Evolutionary conservation across 2,113 vertebrate species (phyloP).

Genomic region (Oophaga pumilio): DNA sequence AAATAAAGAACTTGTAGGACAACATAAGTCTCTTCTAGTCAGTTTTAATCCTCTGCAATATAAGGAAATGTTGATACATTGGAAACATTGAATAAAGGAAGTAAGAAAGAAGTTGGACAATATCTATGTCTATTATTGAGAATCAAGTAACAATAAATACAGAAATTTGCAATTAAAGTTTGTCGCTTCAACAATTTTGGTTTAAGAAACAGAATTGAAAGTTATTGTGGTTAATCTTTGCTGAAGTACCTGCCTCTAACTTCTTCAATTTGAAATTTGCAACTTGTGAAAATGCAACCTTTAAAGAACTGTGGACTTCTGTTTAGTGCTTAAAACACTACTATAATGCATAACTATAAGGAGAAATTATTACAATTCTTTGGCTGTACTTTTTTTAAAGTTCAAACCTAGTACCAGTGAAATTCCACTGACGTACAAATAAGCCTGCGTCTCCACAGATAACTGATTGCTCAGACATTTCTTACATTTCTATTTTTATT

Average conservation of each 20-base stretch:
- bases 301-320: background rate
- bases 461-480: conserved; percentile 37
- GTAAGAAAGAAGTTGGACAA: background rate
- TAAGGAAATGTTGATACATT: too few relatives aligned
- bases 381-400: conserved; percentile 34
- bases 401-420: conserved; percentile 33
- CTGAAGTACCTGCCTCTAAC: background rate
- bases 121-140: background rate
- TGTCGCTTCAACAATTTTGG: background rate
- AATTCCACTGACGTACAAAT: conserved; percentile 44
- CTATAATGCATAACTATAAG: background rate
- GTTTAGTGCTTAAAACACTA: background rate
- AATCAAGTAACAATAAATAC: background rate
- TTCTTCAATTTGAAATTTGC: conserved; percentile 13
- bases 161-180: background rate
- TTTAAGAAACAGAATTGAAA: background rate
- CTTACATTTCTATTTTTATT: conserved; percentile 52
- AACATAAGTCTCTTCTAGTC: too few relatives aligned
- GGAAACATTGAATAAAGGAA: background rate
- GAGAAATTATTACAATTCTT: conserved; percentile 33
- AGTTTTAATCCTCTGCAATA: too few relatives aligned
- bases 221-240: background rate
- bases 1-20: too few relatives aligned
- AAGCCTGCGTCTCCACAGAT: conserved; percentile 28
- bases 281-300: background rate